Evolutionary conservation across 2,113 vertebrate genomes (phyloP), one percentile per base, ranked within the genome.

Genomic region (Hepsetus odoe): DNA sequence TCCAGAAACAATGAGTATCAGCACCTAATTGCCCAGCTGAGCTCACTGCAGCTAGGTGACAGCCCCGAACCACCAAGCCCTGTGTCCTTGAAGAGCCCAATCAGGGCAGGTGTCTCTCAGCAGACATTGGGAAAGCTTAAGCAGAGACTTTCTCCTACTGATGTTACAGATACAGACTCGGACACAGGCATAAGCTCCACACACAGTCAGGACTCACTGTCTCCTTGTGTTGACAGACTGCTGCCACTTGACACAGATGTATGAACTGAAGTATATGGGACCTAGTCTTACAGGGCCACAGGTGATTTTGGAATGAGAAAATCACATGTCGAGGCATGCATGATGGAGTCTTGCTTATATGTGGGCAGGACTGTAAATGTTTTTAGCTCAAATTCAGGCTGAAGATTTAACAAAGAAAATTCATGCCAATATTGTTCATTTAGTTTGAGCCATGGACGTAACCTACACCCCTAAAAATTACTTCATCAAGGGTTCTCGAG

Each of bases 181-280:
- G 98, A 99, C 90, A 99, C 98, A 0, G 97, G 98, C 22, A 99
- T 99, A 80, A 99, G 97, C 79, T 99, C 98, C 56, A 97, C 96
- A 16, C 95, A 98, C 87, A 98, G 97, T 83, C 97, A 98, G 87
- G 97, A 99, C 89, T 99, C 96, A 0, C 93, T 98, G 85, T 95
- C 92, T 8, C 89, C 94, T 0, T 87, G 86, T 75, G 90, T 92
- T 1, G 94, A 97, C 79, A 87, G 88, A 49, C 86, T 81, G 30
- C 89, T 88, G 14, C 87, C 90, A 0, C 78, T 90, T 85, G 91
- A 92, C 78, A 91, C 91, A 4, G 91, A 93, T 32, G 90, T 93
- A 58, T 93, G 80, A 90, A 65, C 69, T 44, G 40, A 22, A 69
- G 5, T 65, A 3, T 38, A 24, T 24, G 5, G 6, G n/a, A 51